A percentile compares a stretch with the other conserved stretches of the same genome.
Conservation (phyloP, 2,797 vertebrate genomes). For the Coendou prehensilis region DNA sequence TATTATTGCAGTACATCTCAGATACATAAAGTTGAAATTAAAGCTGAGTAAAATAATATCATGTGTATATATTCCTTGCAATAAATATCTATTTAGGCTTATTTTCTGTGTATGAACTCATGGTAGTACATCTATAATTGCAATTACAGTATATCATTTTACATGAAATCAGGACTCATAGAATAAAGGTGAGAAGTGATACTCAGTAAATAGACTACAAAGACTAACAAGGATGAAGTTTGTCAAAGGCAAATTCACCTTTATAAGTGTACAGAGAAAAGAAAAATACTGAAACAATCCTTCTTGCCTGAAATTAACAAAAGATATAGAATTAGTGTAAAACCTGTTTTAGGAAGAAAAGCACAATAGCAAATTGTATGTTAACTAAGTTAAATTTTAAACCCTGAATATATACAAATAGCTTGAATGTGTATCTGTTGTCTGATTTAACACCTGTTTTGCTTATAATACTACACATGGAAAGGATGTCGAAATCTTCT, state of each 20-base stretch:
- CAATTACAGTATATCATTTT: background rate
- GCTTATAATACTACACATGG: background rate
- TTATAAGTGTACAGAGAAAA: constrained; percentile 44
- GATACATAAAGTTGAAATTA: constrained; percentile 59
- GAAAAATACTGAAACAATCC: background rate
- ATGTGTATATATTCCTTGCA: constrained; percentile 43
- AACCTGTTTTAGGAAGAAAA: background rate
- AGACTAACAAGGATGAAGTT: constrained; percentile 59
- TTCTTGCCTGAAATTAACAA: background rate
- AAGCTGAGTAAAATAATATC: constrained; percentile 52
- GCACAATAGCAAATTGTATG: background rate
- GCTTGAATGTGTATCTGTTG: background rate
- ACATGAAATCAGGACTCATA: constrained; percentile 43
- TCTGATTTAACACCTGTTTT: background rate
- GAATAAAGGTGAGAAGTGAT: background rate
- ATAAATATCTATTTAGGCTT: constrained; percentile 39
- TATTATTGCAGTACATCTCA: background rate
- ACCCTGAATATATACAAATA: background rate
- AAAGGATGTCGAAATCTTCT: background rate
- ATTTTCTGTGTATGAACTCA: constrained; percentile 34
- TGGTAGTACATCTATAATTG: constrained; percentile 51
- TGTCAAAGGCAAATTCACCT: constrained; percentile 49
- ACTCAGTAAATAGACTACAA: constrained; percentile 5
- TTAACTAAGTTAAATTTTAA: background rate
- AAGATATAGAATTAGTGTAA: constrained; percentile 28